A percentile compares a stretch with the other conserved stretches of the same genome.
Evolutionary conservation across 2,113 vertebrate genomes (phyloP).

Genomic region (Brachirus orientalis): DNA sequence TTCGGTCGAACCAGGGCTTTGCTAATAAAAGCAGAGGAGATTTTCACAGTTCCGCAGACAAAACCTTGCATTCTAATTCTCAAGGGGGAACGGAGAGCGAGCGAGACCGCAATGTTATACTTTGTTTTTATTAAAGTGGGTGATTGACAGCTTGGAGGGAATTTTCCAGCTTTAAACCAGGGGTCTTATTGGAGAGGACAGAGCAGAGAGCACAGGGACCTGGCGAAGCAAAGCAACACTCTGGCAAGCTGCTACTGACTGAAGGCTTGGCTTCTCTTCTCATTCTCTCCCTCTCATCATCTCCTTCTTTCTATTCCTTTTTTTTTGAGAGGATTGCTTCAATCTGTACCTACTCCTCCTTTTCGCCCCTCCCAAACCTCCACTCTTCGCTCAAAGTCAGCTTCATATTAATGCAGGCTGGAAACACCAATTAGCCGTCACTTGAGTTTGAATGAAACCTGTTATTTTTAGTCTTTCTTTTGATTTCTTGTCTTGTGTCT

Average conservation of each 20-base stretch:
- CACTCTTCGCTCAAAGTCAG: neutral
- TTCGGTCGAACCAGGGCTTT: slow-evolving; percentile 76
- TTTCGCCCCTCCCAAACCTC: slow-evolving; percentile 9
- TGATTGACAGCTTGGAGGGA: slow-evolving; percentile 85
- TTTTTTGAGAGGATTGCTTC: slow-evolving; percentile 34
- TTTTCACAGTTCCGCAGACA: slow-evolving; percentile 86
- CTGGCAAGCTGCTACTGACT: slow-evolving; percentile 79
- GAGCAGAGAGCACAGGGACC: slow-evolving; percentile 76
- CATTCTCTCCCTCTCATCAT: slow-evolving; percentile 55
- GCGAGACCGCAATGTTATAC: slow-evolving; percentile 85
- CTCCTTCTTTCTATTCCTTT: slow-evolving; percentile 26
- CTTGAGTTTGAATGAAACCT: neutral
- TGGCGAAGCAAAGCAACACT: slow-evolving; percentile 71
- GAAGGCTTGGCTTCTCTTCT: slow-evolving; percentile 58
- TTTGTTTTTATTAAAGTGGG: slow-evolving; percentile 85
- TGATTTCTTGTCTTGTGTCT: slow-evolving; percentile 19
- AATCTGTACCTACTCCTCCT: slow-evolving; percentile 27
- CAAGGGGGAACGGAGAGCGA: slow-evolving; percentile 78
- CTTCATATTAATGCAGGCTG: neutral
- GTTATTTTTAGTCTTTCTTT: slow-evolving; percentile 9
- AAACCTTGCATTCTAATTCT: slow-evolving; percentile 80
- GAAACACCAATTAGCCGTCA: neutral
- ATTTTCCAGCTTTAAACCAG: slow-evolving; percentile 84
- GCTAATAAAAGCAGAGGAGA: slow-evolving; percentile 84
- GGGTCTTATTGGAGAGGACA: slow-evolving; percentile 82